These are phyloP conservation scores for Gymnocheta viridis DNA, from an alignment of 2,888 invertebrate species.

Conservation along the genomic window DNA sequence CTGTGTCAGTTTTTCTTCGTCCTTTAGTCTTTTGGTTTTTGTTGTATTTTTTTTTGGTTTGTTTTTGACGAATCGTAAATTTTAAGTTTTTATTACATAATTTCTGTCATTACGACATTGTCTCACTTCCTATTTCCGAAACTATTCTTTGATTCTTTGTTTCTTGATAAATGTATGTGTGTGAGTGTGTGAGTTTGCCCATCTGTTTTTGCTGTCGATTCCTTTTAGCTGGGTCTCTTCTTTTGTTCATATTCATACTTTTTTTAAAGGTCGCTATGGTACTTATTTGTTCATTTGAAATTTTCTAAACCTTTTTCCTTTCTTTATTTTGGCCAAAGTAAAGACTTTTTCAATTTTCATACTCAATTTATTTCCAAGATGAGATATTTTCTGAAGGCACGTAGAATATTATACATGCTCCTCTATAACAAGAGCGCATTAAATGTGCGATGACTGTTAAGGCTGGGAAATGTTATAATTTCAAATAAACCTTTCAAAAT, in stretches of 20 bases:
- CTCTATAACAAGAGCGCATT: slow-evolving; percentile 27
- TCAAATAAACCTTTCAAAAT: slow-evolving; percentile 66
- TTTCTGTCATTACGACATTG: slow-evolving; percentile 78
- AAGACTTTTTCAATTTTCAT: slow-evolving; percentile 55
- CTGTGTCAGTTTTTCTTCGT: neutral
- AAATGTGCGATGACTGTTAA: slow-evolving; percentile 31
- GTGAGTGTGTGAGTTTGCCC: neutral
- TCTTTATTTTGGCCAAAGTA: slow-evolving; percentile 35
- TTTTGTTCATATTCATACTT: slow-evolving; percentile 61
- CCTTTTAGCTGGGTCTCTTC: neutral
- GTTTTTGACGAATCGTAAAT: slow-evolving; percentile 76
- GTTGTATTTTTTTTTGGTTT: neutral
- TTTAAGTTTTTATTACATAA: slow-evolving; percentile 80
- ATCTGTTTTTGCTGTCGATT: neutral
- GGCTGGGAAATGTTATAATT: slow-evolving; percentile 57
- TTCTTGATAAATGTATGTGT: neutral
- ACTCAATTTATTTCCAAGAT: slow-evolving; percentile 42
- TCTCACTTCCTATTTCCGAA: slow-evolving; percentile 67
- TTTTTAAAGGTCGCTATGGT: slow-evolving; percentile 33
- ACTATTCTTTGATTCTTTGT: slow-evolving; percentile 7
- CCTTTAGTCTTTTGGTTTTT: neutral
- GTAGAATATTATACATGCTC: slow-evolving; percentile 60
- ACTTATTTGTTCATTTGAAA: slow-evolving; percentile 23
- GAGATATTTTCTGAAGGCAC: slow-evolving; percentile 39
- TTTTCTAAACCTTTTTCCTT: slow-evolving; percentile 10